phyloP scores from a whole-genome alignment of 2,888 invertebrate species.

The Stenoptilia bipunctidactyla region DNA sequence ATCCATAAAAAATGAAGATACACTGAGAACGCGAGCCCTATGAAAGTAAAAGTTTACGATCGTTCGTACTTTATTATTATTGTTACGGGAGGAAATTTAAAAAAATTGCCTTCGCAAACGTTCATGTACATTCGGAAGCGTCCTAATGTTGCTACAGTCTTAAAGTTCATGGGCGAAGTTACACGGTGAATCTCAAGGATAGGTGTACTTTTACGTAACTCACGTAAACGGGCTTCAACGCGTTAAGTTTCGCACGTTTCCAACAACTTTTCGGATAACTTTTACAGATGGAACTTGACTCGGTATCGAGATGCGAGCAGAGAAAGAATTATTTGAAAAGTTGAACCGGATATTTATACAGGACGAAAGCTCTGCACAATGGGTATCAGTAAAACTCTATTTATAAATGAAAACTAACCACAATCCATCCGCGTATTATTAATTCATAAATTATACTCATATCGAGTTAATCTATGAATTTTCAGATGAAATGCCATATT shows the following conservation, averaged over 20 bases:
- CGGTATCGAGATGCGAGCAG: too few species aligned
- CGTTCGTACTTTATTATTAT: conserved; percentile 25
- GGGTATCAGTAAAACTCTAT: too few species aligned
- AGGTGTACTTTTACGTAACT: background rate
- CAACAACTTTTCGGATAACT: too few species aligned
- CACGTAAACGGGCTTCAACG: conserved; percentile 13
- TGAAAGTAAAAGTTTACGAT: conserved; percentile 46
- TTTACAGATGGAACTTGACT: background rate
- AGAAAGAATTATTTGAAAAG: too few species aligned
- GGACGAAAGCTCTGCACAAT: too few species aligned
- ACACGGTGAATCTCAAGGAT: conserved; percentile 47
- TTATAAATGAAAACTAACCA: too few species aligned
- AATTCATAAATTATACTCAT: too few species aligned
- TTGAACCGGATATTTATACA: too few species aligned
- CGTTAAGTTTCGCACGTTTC: conserved; percentile 38
- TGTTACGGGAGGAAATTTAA: conserved; percentile 50
- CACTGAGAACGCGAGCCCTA: conserved; percentile 41
- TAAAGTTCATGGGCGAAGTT: conserved; percentile 64
- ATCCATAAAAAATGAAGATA: conserved; percentile 24
- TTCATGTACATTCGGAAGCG: conserved; percentile 49
- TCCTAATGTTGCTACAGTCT: conserved; percentile 59
- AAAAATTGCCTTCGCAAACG: conserved; percentile 54
- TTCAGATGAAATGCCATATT: too few species aligned
- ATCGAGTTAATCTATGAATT: too few species aligned
- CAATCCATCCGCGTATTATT: too few species aligned